Evolutionary conservation across 2,113 vertebrate genomes (phyloP).

Genomic region (Coryphaenoides rupestris): DNA sequence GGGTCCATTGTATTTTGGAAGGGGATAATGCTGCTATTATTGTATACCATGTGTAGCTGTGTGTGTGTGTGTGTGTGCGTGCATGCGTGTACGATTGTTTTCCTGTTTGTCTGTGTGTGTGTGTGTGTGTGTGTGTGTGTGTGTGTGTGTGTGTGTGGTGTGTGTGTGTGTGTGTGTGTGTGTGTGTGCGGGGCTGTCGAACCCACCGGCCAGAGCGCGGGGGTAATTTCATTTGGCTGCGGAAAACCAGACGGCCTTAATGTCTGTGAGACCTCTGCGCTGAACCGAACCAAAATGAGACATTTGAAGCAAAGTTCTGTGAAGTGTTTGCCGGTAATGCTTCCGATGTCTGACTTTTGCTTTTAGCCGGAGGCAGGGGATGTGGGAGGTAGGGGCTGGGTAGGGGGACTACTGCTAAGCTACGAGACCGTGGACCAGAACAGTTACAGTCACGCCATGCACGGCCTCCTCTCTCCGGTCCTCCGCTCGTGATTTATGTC

Average conservation of each 20-base stretch:
- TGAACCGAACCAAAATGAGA: slow-evolving; percentile 61
- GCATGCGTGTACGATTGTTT: background rate
- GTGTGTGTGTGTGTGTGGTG: background rate
- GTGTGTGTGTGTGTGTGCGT: slow-evolving; percentile 3
- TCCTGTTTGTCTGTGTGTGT: background rate
- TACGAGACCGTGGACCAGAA: no score
- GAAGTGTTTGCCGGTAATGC: slow-evolving; percentile 57
- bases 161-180: slow-evolving; percentile 37
- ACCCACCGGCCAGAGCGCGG: slow-evolving; percentile 31
- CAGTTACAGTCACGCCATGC: no score
- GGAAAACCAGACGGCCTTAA: slow-evolving; percentile 64
- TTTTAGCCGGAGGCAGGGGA: slow-evolving; percentile 47
- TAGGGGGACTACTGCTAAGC: no score
- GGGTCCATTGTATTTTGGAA: slow-evolving; percentile 40
- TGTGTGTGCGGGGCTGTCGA: slow-evolving; percentile 37
- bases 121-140: slow-evolving; percentile 3
- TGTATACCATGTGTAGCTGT: no score
- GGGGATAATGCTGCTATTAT: slow-evolving; percentile 39
- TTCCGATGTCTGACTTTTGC: slow-evolving; percentile 49
- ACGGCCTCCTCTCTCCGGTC: no score
- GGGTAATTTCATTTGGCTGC: slow-evolving; percentile 66
- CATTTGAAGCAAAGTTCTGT: slow-evolving; percentile 63
- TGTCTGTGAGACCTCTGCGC: slow-evolving; percentile 54
- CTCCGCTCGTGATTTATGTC: no score
- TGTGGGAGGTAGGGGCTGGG: background rate